Percentiles rank a stretch among this genome's conserved stretches.
Conservation (phyloP, 1,140 invertebrate genomes). For the Centruroides vittatus region DNA sequence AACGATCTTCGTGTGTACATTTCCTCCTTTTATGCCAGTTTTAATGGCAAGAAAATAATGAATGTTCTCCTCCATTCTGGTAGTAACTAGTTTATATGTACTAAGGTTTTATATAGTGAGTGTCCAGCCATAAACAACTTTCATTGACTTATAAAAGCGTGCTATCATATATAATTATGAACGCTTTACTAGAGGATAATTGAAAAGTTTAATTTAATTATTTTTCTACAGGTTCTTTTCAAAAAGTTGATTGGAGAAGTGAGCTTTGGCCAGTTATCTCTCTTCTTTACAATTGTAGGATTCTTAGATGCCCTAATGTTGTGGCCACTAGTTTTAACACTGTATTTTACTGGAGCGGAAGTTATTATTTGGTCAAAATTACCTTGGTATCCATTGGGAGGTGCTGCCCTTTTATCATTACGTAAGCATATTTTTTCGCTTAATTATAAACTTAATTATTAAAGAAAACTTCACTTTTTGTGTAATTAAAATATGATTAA, state of each 20-base stretch:
- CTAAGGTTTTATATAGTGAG: too few relatives aligned
- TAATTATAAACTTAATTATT: too few relatives aligned
- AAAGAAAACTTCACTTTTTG: not conserved
- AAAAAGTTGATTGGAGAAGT: conserved; percentile 83
- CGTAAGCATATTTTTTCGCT: conserved; percentile 3
- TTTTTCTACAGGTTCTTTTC: conserved; percentile 54
- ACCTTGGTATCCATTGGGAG: conserved; percentile 18
- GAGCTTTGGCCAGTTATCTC: conserved; percentile 65
- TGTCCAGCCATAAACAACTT: too few relatives aligned
- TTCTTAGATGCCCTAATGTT: conserved; percentile 63
- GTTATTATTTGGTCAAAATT: conserved; percentile 40
- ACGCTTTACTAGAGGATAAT: not conserved
- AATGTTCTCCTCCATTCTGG: too few relatives aligned
- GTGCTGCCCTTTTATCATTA: conserved; percentile 15
- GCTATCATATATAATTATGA: not conserved
- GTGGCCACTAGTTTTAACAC: conserved; percentile 67
- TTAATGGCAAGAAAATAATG: too few relatives aligned
- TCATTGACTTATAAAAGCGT: not conserved
- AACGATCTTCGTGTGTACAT: too few relatives aligned
- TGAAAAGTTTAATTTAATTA: not conserved
- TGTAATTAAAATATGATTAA: not conserved
- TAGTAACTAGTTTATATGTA: too few relatives aligned
- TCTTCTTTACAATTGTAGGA: conserved; percentile 75
- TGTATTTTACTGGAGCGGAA: conserved; percentile 73
- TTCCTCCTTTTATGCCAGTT: too few relatives aligned